phyloP scores from a whole-genome alignment of 2,888 invertebrate genomes.

The Calephelis perditalis region DNA sequence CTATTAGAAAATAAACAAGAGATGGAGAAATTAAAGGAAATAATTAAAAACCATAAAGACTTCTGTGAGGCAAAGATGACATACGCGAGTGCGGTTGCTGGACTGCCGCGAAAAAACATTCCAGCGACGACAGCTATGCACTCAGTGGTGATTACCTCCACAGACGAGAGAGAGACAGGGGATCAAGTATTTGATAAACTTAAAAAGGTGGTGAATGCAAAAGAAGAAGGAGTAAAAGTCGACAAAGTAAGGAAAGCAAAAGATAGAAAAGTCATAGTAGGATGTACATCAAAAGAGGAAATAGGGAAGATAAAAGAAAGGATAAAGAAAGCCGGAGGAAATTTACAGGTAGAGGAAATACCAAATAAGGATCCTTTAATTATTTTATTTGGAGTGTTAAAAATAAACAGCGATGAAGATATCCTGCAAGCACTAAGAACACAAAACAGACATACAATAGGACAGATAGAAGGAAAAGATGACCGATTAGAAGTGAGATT shows the following conservation, averaged over 20 bases:
- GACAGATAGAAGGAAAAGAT: conserved; percentile 5
- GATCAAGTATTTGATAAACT: conserved; percentile 18
- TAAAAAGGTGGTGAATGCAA: conserved; percentile 16
- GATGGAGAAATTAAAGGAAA: neutral
- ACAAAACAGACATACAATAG: conserved; percentile 17
- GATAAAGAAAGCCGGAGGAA: conserved; percentile 1
- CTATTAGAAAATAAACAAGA: neutral
- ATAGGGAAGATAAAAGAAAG: conserved; percentile 18
- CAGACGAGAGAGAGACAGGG: conserved; percentile 17
- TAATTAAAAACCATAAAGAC: neutral
- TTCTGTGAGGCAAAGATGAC: neutral
- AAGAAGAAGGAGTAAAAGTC: conserved; percentile 18
- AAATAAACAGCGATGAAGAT: conserved; percentile 15
- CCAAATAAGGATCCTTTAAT: conserved; percentile 22
- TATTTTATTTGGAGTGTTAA: conserved; percentile 15
- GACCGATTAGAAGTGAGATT: conserved; percentile 12
- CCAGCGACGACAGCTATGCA: neutral
- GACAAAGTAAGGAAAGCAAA: conserved; percentile 22
- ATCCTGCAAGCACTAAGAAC: conserved; percentile 14
- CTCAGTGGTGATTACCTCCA: conserved; percentile 18
- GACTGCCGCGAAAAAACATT: neutral
- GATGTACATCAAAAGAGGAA: conserved; percentile 18
- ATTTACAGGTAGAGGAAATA: conserved; percentile 17
- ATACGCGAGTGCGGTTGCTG: conserved; percentile 9
- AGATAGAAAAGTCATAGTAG: conserved; percentile 24